These are phyloP conservation scores for Galerucella calmariensis DNA, from an alignment of 2,888 invertebrate species.

Conservation along the genomic window DNA sequence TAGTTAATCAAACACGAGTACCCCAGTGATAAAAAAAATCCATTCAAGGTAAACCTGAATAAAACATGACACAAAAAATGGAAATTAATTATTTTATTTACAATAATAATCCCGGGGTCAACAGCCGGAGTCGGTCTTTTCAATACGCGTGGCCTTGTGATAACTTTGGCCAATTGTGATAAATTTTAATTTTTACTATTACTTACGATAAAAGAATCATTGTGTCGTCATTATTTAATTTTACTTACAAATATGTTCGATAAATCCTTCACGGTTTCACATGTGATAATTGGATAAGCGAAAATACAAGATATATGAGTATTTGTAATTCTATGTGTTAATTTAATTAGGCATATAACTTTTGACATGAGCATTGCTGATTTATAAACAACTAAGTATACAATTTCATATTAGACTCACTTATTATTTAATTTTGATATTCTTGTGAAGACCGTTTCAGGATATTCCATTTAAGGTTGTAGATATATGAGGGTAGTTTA, in stretches of 20 bases:
- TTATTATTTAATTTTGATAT: background rate
- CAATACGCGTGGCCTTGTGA: constrained; percentile 35
- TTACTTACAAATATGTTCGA: background rate
- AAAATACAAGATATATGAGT: background rate
- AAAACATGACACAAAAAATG: constrained; percentile 33
- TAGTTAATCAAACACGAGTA: background rate
- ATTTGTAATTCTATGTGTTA: background rate
- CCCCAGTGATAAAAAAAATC: constrained; percentile 17
- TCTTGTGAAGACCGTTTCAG: background rate
- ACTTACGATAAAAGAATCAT: constrained; percentile 28
- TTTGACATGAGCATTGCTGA: background rate
- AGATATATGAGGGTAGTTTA: too few relatives aligned
- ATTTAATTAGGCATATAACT: background rate
- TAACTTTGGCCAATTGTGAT: constrained; percentile 36
- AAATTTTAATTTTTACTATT: constrained; percentile 36
- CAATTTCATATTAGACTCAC: background rate
- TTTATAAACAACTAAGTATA: too few relatives aligned
- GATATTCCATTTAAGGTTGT: too few relatives aligned
- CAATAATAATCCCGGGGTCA: constrained; percentile 33
- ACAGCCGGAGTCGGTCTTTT: constrained; percentile 25
- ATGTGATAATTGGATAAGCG: constrained; percentile 8
- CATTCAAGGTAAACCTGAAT: constrained; percentile 32
- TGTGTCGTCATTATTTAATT: constrained; percentile 11
- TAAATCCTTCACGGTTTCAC: constrained; percentile 4
- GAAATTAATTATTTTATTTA: constrained; percentile 31